Base-by-base conservation (phyloP, 2,113 vertebrate species). In the Hystrix brachyura region DNA sequence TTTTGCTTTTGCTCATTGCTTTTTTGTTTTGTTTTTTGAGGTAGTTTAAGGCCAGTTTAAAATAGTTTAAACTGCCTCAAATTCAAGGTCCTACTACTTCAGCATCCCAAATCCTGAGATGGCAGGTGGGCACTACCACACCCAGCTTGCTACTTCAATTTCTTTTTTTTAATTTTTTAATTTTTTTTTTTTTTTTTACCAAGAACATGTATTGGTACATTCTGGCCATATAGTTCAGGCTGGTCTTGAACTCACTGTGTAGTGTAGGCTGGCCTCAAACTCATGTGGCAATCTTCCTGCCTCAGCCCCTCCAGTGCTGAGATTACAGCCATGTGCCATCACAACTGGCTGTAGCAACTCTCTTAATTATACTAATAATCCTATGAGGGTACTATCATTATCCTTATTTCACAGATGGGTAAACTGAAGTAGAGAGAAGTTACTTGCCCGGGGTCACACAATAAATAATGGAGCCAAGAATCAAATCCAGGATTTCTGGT, bases 341-440 rank as follows among this genome's bases (percentile, higher is more conserved):
- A 32, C 11, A 12, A 25, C 27, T 11, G 25, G 27, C 27, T 38
- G 13, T 67, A 67, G 21, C 21, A 60, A 60, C 25, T 72, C 10
- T 72, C 46, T 23, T 25, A 25, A 43, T 72, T 72, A 71, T 23
- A 8, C 43, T 72, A 72, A 43, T 43, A 72, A 72, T 71, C 21
- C 71, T 72, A 72, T 72, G 69, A 72, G 21, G 38, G n/a, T 72
- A 72, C 38, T 72, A 46, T 13, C 72, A 29, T 29, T 48, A 74
- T 48, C 43, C 21, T 76, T 74, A 74, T 72, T 72, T 72, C 43
- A 72, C 25, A 74, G 21, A 21, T 74, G 23, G 43, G 71, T 51
- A 94, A 95, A 46, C 53, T 91, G 29, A 95, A 82, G 65, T 25
- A 84, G 19, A 94, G 17, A 95, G n/a, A 74, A 48, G 38, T 94